Base-by-base conservation (phyloP, 2,797 vertebrate genomes). In the Manis crassicaudata region DNA sequence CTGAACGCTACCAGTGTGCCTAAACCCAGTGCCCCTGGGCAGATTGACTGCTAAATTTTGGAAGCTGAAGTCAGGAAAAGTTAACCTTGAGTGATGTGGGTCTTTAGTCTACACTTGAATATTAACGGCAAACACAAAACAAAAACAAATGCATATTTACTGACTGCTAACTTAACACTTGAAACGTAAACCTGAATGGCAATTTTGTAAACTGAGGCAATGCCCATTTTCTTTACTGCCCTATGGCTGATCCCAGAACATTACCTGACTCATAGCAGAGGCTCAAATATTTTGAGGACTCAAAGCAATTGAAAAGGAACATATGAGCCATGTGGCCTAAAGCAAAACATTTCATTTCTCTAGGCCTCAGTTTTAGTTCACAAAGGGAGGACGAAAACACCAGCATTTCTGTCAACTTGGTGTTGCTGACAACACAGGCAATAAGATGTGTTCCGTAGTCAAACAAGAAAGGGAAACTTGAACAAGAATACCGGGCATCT, bases 41-140 rank as follows among this genome's bases (percentile, higher is more conserved):
- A n/a, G 54, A 92, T 16, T 29, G 75, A 82, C 12, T 13, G 10
- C 68, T 50, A 86, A 56, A 63, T 76, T 70, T 40, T 83, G 43
- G 58, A 93, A 80, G 43, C 1, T 21, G 1, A 52, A 84, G 8
- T 72, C 68, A 86, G 60, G 29, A 95, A 90, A 85, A 84, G 56
- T 68, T 75, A 68, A 86, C 62, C 20, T 60, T 46, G 32, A 86
- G 13, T 58, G 76, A 65, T 2, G 0, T 60, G 35, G 18, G 21
- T 68, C 73, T 92, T 50, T 93, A 67, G 82, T 67, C 46, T 87
- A 62, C 6, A 87, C 52, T 93, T 92, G 72, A 95, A 54, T 35
- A 84, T 35, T 82, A 73, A 81, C 2, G 67, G 77, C n/a, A 68
- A 73, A 91, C 90, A 72, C 27, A 23, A 27, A 80, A 73, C n/a